Base-by-base conservation (phyloP, 2,888 invertebrate genomes). In the Meta bourneti region DNA sequence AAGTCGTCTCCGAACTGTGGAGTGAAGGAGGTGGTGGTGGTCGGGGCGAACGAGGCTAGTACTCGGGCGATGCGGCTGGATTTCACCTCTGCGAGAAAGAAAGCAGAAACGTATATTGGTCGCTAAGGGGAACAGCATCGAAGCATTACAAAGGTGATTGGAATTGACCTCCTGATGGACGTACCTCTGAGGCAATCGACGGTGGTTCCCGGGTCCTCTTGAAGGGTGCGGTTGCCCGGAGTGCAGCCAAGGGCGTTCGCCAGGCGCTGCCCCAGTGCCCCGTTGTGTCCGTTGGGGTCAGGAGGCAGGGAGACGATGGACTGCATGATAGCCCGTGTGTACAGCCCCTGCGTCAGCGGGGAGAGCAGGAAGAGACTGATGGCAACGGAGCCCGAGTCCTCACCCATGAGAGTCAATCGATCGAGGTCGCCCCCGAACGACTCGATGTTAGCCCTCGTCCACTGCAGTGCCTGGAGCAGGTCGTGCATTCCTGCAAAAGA, bases 151-250 rank as follows among this genome's bases (percentile, higher is more conserved):
- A 4, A 34, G 34, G 1, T 34, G 34, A 34, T 34, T 34, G 34
- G 34, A 34, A 34, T 34, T 1, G 4, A 34, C 34, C 1, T n/a
- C n/a, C n/a, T n/a, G n/a, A n/a, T n/a, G n/a, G n/a, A n/a, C n/a
- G n/a, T n/a, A 89, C 89, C 71, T 78, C 72, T 89, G 48, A 93
- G 52, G 71, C 93, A 93, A 0, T 86, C 80, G 8, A 83, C 20
- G 0, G 80, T 86, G 7, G 11, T 70, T 13, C 87, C 52, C 0
- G 83, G 71, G 49, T 77, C 84, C 0, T 54, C 34, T 7, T 49
- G 13, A 7, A 88, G 20, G 16, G 83, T 49, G n/a, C 11, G n/a
- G 11, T 79, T 75, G 8, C 72, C 83, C 8, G n/a, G 9, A 0
- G 69, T 61, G 51, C 91, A 92, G 0, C 79, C 91, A 6, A 89